Evolutionary conservation across 64 coral and sea anemone species (phyloP).

Genomic region (Montipora foliosa): DNA sequence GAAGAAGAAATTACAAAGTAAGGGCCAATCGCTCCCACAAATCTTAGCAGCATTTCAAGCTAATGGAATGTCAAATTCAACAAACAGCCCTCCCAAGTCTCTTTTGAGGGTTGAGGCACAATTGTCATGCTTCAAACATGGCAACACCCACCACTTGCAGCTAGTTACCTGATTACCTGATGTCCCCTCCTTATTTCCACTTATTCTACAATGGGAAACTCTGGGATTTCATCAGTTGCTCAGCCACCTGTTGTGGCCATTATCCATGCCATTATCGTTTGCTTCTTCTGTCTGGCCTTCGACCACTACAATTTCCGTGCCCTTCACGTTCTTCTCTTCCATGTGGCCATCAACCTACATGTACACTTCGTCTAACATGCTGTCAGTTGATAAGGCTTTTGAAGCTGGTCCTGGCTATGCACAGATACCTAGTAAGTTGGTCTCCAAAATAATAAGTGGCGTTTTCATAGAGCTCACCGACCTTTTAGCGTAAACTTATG

Average conservation of each 20-base stretch:
- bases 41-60: too few species aligned
- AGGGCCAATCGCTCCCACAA: too few species aligned
- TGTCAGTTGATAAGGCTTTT: not conserved
- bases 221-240: not conserved
- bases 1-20: too few species aligned
- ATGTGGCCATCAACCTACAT: not conserved
- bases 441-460: not conserved
- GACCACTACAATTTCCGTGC: not conserved
- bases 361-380: not conserved
- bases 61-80: too few species aligned
- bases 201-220: not conserved
- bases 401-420: not conserved
- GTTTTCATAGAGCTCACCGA: not conserved
- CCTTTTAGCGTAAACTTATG: not conserved
- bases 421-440: not conserved
- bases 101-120: too few species aligned
- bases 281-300: too few species aligned
- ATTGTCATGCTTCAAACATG: too few species aligned
- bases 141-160: too few species aligned
- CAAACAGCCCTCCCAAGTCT: too few species aligned
- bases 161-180: too few species aligned
- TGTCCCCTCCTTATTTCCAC: too few species aligned
- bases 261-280: too few species aligned
- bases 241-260: not conserved
- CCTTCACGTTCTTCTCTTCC: not conserved